A percentile compares a stretch with the other conserved stretches of the same genome.
Conservation (phyloP, 2,888 invertebrate species). For the Autographa pulchrina region DNA sequence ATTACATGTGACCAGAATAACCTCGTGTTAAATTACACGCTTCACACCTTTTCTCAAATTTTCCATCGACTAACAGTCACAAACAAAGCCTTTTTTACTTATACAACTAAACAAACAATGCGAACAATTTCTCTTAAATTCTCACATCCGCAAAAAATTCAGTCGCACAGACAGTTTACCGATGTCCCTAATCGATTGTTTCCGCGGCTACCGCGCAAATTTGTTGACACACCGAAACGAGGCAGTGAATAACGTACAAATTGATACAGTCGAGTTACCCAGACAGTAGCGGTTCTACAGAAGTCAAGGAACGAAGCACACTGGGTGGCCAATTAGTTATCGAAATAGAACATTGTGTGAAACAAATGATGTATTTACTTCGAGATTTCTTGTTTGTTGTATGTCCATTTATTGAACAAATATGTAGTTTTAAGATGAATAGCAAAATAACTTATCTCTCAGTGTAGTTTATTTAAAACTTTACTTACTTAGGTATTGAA, state of each 20-base stretch:
- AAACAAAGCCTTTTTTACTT: not conserved
- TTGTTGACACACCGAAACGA: conserved; percentile 5
- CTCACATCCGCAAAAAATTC: not conserved
- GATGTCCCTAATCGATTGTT: conserved; percentile 15
- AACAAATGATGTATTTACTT: conserved; percentile 4
- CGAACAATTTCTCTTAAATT: conserved; percentile 3
- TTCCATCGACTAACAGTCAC: not conserved
- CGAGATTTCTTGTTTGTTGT: not conserved
- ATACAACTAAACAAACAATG: conserved; percentile 1
- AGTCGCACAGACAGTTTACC: conserved; percentile 1
- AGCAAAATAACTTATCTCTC: not conserved
- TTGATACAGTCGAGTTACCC: not conserved
- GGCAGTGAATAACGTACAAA: conserved; percentile 5
- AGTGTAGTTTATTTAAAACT: not conserved
- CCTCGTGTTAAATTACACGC: too few relatives aligned
- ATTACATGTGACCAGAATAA: too few relatives aligned
- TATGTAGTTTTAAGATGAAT: not conserved
- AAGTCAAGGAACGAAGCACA: not conserved
- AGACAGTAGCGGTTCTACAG: not conserved
- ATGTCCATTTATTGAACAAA: not conserved
- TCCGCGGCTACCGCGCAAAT: conserved; percentile 5
- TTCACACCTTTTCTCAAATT: not conserved
- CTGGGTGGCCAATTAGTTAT: conserved; percentile 7
- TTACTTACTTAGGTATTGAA: not conserved
- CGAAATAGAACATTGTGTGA: conserved; percentile 2